Base-by-base conservation (phyloP, 2,797 vertebrate genomes). In the Borostomias antarcticus region DNA sequence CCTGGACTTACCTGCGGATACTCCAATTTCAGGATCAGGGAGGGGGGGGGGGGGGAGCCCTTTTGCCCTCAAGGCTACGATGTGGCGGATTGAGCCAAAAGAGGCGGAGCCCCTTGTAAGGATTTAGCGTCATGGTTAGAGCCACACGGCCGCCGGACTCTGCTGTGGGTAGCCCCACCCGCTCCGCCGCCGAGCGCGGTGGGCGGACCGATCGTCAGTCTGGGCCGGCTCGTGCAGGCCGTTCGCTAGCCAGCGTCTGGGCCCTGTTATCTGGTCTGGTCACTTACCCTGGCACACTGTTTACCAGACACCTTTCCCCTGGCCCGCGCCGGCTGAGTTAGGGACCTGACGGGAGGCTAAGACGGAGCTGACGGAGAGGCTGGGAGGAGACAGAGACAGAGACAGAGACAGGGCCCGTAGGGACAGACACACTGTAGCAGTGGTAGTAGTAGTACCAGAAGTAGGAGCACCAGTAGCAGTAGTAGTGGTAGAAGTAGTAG, bases 181-280 rank as follows among this genome's bases (percentile, higher is more conserved):
- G n/a, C n/a, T n/a, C n/a, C n/a, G n/a, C n/a, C n/a, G n/a, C n/a
- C n/a, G n/a, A n/a, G n/a, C n/a, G n/a, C n/a, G n/a, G n/a, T n/a
- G n/a, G n/a, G n/a, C n/a, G n/a, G n/a, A n/a, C n/a, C n/a, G n/a
- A n/a, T n/a, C n/a, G n/a, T 54, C 63, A 15, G 50, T 50, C 11
- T 0, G 5, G 53, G 68, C 54, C 60, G 62, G 66, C 58, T 56
- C 43, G 58, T 10, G 47, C 65, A n/a, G 33, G 32, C 35, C 54
- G 50, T 70, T 70, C 33, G 1, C 10, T 66, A 73, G 57, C 45
- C 28, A 2, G 43, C 2, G 21, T 29, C 58, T 61, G 53, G 32
- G 62, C 26, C 19, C 52, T 29, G 15, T 25, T 30, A 40, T 70
- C 51, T 43, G 58, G 37, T 60, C 64, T 69, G n/a, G 72, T 69